phyloP scores from a whole-genome alignment of 2,797 vertebrate species.

The Sphenodon punctatus region DNA sequence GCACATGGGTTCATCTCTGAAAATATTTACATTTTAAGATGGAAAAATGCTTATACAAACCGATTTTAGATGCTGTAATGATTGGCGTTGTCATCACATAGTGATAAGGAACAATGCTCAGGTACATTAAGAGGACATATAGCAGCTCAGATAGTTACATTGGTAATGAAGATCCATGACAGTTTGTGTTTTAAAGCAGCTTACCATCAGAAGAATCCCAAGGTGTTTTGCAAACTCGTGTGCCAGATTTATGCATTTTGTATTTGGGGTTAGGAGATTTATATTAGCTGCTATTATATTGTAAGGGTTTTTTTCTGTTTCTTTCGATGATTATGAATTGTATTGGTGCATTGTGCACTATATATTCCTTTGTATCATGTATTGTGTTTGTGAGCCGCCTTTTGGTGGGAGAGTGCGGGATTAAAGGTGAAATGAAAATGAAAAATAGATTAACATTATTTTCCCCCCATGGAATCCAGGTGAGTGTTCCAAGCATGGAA shows the following conservation, averaged over 20 bases:
- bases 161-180: neutral
- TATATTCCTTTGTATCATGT: too few species aligned
- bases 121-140: neutral
- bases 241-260: neutral
- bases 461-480: neutral
- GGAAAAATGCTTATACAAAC: neutral
- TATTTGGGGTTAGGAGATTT: too few species aligned
- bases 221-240: accelerated
- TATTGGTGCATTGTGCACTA: too few species aligned
- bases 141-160: neutral
- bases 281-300: too few species aligned
- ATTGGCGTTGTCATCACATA: neutral
- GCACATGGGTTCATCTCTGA: neutral
- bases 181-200: accelerated
- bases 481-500: neutral
- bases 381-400: too few species aligned
- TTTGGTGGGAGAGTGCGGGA: too few species aligned
- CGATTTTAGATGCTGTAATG: neutral
- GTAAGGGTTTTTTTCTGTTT: too few species aligned
- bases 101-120: neutral
- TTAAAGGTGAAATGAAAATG: too few species aligned
- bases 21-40: neutral
- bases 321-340: too few species aligned
- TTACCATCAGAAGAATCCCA: neutral
- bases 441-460: too few species aligned